Conservation (phyloP, 2,797 vertebrate species). For the Hydrolagus colliei region DNA sequence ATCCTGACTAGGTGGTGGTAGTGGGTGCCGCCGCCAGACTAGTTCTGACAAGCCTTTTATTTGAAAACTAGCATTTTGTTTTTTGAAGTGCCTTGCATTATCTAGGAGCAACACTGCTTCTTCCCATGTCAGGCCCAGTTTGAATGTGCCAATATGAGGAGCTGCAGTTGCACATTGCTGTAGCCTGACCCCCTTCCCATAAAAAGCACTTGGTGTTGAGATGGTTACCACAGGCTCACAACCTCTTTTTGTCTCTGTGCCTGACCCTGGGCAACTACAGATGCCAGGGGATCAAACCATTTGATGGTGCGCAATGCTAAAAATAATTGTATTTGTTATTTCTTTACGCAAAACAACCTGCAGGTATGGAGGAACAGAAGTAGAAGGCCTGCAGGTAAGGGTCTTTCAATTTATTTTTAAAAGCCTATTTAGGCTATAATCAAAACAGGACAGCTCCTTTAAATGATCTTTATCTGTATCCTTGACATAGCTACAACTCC, state of each 20-base stretch:
- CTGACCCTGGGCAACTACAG: conserved; percentile 7
- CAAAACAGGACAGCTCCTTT: conserved; percentile 29
- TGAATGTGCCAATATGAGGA: too few relatives aligned
- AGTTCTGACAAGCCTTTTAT: not conserved
- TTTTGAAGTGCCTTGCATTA: not conserved
- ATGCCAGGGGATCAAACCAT: not conserved
- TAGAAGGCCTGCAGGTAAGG: conserved; percentile 32
- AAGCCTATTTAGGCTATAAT: conserved; percentile 26
- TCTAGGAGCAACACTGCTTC: not conserved
- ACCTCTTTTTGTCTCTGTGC: conserved; percentile 17
- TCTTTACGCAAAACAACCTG: conserved; percentile 30
- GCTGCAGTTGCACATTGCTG: not conserved
- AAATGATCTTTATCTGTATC: not conserved
- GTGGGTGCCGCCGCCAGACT: conserved; percentile 2
- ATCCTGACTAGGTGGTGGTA: conserved; percentile 25
- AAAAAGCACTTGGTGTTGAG: conserved; percentile 6
- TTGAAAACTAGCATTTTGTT: conserved; percentile 8
- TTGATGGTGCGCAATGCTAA: conserved; percentile 1
- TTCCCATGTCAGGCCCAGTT: not conserved
- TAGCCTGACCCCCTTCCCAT: not conserved
- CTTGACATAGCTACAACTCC: not conserved
- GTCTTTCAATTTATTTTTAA: conserved; percentile 10
- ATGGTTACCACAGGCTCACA: not conserved
- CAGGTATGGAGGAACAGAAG: conserved; percentile 29
- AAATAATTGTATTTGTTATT: conserved; percentile 29